phyloP scores from a whole-genome alignment of 2,113 vertebrate species.

The Zosterops hypoxanthus region DNA sequence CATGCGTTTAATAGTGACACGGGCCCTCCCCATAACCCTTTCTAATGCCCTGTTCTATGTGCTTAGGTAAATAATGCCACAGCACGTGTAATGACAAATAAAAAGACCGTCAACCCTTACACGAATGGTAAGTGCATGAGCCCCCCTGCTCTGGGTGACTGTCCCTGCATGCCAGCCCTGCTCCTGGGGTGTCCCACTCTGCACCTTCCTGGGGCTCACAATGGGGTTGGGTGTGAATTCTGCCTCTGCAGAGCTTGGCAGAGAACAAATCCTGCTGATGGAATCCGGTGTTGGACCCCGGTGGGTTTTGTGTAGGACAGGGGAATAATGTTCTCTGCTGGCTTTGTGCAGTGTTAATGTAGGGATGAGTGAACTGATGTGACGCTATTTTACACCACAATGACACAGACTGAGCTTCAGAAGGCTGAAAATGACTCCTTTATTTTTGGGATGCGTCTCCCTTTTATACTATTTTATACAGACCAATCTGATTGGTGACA shows the following conservation, averaged over 20 bases:
- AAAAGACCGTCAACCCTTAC: slow-evolving; percentile 97
- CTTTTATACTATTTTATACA: too few species aligned
- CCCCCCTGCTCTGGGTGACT: not conserved
- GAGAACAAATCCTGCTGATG: not conserved
- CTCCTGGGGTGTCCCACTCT: not conserved
- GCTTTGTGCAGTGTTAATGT: not conserved
- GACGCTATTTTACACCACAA: too few species aligned
- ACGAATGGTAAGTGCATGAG: slow-evolving; percentile 87
- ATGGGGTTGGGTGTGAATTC: fast-evolving
- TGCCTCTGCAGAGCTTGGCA: fast-evolving
- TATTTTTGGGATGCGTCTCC: too few species aligned
- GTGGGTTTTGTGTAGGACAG: not conserved
- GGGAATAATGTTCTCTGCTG: fast-evolving
- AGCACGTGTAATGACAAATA: slow-evolving; percentile 97
- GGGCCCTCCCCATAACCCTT: not conserved
- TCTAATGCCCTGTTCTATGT: slow-evolving; percentile 80
- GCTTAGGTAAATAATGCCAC: slow-evolving; percentile 97
- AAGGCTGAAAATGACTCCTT: too few species aligned
- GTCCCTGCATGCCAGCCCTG: not conserved
- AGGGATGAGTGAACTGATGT: not conserved
- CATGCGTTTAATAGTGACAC: slow-evolving; percentile 76
- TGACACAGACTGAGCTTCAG: too few species aligned
- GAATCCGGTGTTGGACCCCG: not conserved
- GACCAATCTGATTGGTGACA: too few species aligned
- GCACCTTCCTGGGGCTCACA: not conserved